Evolutionary conservation across 1,140 invertebrate species (phyloP).

Genomic region (Drosophila trapezifrons): DNA sequence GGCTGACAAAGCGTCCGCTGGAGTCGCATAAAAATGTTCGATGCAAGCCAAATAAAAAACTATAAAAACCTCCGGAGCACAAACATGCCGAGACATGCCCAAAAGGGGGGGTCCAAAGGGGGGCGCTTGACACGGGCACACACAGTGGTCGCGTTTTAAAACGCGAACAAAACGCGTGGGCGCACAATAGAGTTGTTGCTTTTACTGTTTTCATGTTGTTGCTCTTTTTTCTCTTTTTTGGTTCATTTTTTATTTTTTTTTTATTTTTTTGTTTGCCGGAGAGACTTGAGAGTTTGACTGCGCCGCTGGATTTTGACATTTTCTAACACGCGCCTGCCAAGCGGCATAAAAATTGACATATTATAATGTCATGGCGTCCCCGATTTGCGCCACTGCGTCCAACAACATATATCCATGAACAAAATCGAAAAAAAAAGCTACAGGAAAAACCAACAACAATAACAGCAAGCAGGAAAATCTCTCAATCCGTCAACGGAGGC

Average conservation of each 20-base stretch:
- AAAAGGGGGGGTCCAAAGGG: background rate
- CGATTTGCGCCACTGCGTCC: slow-evolving; percentile 81
- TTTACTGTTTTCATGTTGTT: slow-evolving; percentile 32
- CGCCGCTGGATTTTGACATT: slow-evolving; percentile 79
- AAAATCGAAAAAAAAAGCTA: slow-evolving; percentile 8
- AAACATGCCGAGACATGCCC: slow-evolving; percentile 32
- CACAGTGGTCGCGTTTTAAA: slow-evolving; percentile 67
- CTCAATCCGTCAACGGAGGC: slow-evolving; percentile 67
- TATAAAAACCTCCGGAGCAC: slow-evolving; percentile 30
- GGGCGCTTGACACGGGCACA: slow-evolving; percentile 36
- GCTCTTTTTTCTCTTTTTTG: slow-evolving; percentile 21
- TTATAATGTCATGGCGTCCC: slow-evolving; percentile 82
- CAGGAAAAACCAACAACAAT: background rate
- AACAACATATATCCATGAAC: slow-evolving; percentile 38
- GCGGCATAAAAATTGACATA: slow-evolving; percentile 82
- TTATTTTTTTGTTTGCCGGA: slow-evolving; percentile 15
- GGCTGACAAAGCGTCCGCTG: slow-evolving; percentile 46
- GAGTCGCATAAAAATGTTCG: slow-evolving; percentile 59
- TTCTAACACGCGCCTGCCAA: slow-evolving; percentile 80
- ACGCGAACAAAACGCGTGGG: slow-evolving; percentile 70
- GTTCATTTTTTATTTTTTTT: slow-evolving; percentile 7
- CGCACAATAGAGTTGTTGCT: slow-evolving; percentile 79
- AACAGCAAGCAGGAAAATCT: slow-evolving; percentile 29
- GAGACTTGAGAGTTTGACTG: slow-evolving; percentile 47
- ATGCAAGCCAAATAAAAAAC: slow-evolving; percentile 42